Percentiles rank a stretch among this genome's conserved stretches.
Conservation (phyloP, 2,888 invertebrate genomes). For the Neocrepidodera transversa region DNA sequence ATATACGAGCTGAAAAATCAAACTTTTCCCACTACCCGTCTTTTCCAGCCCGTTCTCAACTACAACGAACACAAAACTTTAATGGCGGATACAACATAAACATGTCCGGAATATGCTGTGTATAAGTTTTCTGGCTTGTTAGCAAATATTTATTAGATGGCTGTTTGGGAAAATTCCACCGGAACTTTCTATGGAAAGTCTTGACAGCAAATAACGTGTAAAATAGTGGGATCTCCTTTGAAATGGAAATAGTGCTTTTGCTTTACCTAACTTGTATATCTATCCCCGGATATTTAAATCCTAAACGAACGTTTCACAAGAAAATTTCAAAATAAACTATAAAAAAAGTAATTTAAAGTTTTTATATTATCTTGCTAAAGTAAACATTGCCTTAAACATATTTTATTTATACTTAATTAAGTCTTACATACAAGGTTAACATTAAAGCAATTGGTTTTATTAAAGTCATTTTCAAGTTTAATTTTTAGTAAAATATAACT, state of each 20-base stretch:
- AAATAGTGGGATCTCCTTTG: conserved; percentile 16
- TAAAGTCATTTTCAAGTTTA: too few species aligned
- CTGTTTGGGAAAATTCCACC: conserved; percentile 22
- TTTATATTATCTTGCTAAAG: too few species aligned
- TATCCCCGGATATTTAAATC: neutral
- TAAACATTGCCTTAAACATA: too few species aligned
- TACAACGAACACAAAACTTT: conserved; percentile 28
- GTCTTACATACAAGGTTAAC: too few species aligned
- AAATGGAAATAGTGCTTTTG: conserved; percentile 14
- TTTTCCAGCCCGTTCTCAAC: conserved; percentile 30
- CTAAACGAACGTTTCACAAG: neutral
- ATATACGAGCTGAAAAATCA: conserved; percentile 42
- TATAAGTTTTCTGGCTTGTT: conserved; percentile 29
- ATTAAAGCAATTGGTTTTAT: too few species aligned
- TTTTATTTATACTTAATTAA: too few species aligned
- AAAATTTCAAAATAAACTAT: too few species aligned
- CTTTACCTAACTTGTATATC: neutral
- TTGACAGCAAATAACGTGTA: conserved; percentile 21
- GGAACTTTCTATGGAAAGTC: conserved; percentile 38
- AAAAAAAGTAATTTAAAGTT: too few species aligned
- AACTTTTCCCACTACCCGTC: conserved; percentile 36
- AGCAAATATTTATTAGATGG: conserved; percentile 31
- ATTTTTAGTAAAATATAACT: too few species aligned
- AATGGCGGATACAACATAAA: conserved; percentile 36
- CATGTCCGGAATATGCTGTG: conserved; percentile 32